Conservation (phyloP, 2,797 vertebrate genomes). For the Anolis apletophallus region DNA sequence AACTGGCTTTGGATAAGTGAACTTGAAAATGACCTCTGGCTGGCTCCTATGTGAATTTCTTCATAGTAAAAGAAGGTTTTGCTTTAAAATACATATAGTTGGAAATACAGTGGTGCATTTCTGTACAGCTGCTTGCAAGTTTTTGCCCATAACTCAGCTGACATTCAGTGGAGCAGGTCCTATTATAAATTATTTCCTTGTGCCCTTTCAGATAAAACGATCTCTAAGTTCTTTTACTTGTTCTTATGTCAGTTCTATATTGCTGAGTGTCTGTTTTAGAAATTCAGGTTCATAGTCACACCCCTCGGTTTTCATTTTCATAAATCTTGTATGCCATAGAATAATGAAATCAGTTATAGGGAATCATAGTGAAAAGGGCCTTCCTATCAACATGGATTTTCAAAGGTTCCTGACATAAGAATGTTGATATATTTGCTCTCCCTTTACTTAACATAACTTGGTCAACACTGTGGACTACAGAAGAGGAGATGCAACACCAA, state of each 20-base stretch:
- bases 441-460: neutral
- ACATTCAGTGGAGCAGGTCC: neutral
- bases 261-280: neutral
- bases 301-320: neutral
- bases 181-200: neutral
- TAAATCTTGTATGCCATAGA: neutral
- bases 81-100: constrained; percentile 11
- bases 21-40: constrained; percentile 44
- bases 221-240: neutral
- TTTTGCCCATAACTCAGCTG: neutral
- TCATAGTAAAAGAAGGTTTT: constrained; percentile 16
- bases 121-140: neutral
- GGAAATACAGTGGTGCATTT: accelerated
- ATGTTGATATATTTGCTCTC: neutral
- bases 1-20: neutral
- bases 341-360: neutral
- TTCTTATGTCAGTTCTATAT: neutral
- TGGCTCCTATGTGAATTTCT: constrained; percentile 28
- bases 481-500: neutral
- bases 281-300: neutral
- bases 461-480: neutral
- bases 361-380: neutral
- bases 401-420: neutral
- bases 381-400: neutral
- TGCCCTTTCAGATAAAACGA: neutral